phyloP scores from a whole-genome alignment of 1,140 invertebrate genomes.

The Papilio machaon region DNA sequence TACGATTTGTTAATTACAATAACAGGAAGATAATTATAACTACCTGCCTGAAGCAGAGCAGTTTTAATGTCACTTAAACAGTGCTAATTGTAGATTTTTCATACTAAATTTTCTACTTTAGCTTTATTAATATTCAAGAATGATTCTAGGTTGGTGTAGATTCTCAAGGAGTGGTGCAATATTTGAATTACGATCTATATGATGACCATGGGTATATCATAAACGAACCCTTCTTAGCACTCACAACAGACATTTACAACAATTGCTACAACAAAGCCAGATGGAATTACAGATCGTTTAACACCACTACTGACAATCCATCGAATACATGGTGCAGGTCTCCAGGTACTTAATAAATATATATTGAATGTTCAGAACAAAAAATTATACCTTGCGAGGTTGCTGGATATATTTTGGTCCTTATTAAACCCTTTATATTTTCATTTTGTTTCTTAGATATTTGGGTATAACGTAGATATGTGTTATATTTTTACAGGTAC shows the following conservation, averaged over 20 bases:
- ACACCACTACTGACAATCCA: slow-evolving; percentile 84
- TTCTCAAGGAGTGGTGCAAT: slow-evolving; percentile 84
- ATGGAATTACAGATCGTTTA: slow-evolving; percentile 82
- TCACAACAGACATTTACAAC: slow-evolving; percentile 44
- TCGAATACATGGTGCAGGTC: slow-evolving; percentile 84
- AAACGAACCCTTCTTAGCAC: slow-evolving; percentile 78
- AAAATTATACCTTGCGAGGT: no score
- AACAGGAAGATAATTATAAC: no score
- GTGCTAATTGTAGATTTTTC: no score
- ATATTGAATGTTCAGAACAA: background rate
- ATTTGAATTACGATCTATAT: slow-evolving; percentile 83
- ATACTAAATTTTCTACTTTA: background rate
- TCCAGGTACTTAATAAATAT: slow-evolving; percentile 79
- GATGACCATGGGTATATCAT: slow-evolving; percentile 84
- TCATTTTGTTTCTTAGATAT: no score
- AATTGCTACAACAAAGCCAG: slow-evolving; percentile 83
- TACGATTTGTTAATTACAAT: slow-evolving; percentile 47
- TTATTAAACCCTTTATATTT: no score
- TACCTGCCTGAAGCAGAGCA: no score
- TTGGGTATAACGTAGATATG: no score
- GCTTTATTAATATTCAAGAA: background rate
- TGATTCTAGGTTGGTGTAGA: slow-evolving; percentile 82
- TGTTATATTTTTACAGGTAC: slow-evolving; percentile 78
- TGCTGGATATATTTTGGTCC: no score
- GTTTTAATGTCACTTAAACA: no score